phyloP scores from a whole-genome alignment of 1,140 invertebrate species.

The Drosophila arawakana region DNA sequence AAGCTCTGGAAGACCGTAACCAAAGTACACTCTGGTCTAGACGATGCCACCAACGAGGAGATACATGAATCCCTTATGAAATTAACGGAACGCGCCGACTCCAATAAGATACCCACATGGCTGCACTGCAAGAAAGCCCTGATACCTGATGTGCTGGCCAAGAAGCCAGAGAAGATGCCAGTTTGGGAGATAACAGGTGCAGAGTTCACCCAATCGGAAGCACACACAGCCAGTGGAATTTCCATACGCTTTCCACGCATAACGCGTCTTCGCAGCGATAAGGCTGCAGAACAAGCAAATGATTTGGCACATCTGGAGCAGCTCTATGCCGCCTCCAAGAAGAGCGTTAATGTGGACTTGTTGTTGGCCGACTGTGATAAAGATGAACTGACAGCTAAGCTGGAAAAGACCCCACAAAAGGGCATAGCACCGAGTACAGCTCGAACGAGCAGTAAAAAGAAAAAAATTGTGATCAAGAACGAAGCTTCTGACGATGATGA shows the following conservation, averaged over 20 bases:
- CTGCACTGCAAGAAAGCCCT: constrained; percentile 92
- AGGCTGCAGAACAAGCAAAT: constrained; percentile 93
- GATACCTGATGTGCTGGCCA: constrained; percentile 94
- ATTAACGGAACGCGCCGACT: constrained; percentile 87
- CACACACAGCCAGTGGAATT: constrained; percentile 95
- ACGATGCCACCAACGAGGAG: constrained; percentile 92
- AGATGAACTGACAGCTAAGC: constrained; percentile 10
- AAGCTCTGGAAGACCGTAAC: constrained; percentile 94
- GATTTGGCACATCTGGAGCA: constrained; percentile 89
- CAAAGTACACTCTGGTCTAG: constrained; percentile 94
- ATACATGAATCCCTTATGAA: constrained; percentile 86
- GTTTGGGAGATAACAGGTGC: constrained; percentile 98
- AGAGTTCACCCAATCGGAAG: constrained; percentile 93
- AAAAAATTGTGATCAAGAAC: constrained; percentile 34
- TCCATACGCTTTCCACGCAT: constrained; percentile 97
- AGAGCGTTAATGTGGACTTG: constrained; percentile 88
- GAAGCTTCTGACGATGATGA: constrained; percentile 35
- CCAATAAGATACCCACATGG: constrained; percentile 90
- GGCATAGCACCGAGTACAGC: background rate
- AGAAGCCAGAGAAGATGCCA: constrained; percentile 93
- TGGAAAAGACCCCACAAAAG: constrained; percentile 60
- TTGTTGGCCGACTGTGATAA: constrained; percentile 76
- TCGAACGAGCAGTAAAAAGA: constrained; percentile 38
- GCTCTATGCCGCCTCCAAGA: constrained; percentile 89
- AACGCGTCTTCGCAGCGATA: constrained; percentile 92